Percentiles rank a stretch among this genome's conserved stretches.
phyloP scores from a whole-genome alignment of 1,140 invertebrate species.

The Calosoma granatense region DNA sequence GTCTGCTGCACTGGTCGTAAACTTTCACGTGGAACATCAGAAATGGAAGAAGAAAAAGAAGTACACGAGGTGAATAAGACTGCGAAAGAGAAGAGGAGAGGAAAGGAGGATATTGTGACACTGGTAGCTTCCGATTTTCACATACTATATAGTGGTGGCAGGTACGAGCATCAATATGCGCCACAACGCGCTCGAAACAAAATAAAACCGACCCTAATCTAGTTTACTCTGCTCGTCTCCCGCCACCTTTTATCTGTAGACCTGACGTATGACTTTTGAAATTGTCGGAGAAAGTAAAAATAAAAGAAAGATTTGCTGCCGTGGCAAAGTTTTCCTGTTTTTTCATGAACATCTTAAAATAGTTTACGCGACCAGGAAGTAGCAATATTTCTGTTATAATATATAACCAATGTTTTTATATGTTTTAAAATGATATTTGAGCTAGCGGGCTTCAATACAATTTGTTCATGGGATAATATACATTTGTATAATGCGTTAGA shows the following conservation, averaged over 20 bases:
- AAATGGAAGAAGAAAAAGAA: too few species aligned
- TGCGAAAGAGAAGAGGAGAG: too few species aligned
- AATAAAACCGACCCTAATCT: conserved; percentile 8
- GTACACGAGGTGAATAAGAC: too few species aligned
- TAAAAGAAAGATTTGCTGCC: neutral
- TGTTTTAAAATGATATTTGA: too few species aligned
- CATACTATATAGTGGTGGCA: neutral
- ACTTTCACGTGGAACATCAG: neutral
- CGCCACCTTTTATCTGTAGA: neutral
- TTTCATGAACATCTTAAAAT: too few species aligned
- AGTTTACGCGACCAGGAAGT: too few species aligned
- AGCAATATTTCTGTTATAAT: too few species aligned
- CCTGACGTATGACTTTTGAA: conserved; percentile 2
- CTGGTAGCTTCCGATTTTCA: neutral
- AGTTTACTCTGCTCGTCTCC: conserved; percentile 1
- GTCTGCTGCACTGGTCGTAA: neutral
- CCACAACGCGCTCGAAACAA: neutral
- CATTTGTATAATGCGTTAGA: neutral
- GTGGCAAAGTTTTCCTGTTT: too few species aligned
- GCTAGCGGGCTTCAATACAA: too few species aligned
- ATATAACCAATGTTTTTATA: too few species aligned
- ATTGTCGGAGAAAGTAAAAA: neutral
- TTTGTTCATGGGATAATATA: neutral
- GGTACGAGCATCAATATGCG: conserved; percentile 6
- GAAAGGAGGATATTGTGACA: neutral